phyloP scores from a whole-genome alignment of 2,797 vertebrate genomes.

The Sebastes matsubarae region DNA sequence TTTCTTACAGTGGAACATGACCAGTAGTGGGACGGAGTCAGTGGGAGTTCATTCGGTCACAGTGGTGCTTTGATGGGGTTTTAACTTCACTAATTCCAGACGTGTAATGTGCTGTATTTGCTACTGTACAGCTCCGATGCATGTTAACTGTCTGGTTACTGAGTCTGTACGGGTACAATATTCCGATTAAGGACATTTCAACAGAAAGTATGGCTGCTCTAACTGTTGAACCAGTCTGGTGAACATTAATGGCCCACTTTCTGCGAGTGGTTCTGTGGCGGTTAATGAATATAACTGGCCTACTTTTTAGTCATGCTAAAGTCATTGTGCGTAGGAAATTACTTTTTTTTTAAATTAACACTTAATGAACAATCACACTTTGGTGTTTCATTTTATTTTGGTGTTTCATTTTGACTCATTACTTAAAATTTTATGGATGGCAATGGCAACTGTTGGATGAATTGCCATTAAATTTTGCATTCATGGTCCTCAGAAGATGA shows the following conservation, averaged over 20 bases:
- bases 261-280: background rate
- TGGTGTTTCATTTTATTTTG: background rate
- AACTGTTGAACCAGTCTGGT: background rate
- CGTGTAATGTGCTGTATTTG: background rate
- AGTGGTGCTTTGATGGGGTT: background rate
- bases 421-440: background rate
- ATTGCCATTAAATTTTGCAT: background rate
- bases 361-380: background rate
- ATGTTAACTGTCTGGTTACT: background rate
- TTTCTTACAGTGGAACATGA: conserved; percentile 43
- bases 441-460: background rate
- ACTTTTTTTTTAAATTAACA: background rate
- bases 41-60: conserved; percentile 21
- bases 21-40: background rate
- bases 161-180: background rate
- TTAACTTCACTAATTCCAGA: background rate
- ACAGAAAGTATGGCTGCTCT: background rate
- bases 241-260: background rate
- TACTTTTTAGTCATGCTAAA: background rate
- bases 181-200: background rate
- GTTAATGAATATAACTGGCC: background rate
- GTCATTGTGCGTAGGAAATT: background rate
- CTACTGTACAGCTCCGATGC: background rate
- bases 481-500: background rate
- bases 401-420: background rate